Conservation (phyloP, 2,113 vertebrate genomes). For the Triplophysa rosa region DNA sequence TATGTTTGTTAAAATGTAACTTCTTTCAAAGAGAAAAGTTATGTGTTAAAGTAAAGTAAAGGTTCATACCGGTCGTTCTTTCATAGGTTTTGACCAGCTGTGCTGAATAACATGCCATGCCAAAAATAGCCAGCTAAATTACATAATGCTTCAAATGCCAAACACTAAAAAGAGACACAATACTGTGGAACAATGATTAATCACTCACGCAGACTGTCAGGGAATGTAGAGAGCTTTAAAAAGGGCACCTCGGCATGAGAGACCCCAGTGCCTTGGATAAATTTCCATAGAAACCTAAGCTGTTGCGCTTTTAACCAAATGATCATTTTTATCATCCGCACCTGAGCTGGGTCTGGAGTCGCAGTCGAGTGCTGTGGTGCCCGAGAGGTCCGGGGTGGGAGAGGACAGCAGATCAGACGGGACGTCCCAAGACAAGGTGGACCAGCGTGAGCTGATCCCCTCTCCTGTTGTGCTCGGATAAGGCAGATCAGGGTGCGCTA, state of each 20-base stretch:
- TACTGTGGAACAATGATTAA: conserved; percentile 38
- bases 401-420: conserved; percentile 74
- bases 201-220: conserved; percentile 14
- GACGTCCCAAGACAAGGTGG: conserved; percentile 74
- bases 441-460: conserved; percentile 67
- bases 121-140: conserved; percentile 28
- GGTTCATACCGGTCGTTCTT: not conserved
- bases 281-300: not conserved
- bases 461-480: conserved; percentile 58
- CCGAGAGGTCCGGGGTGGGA: conserved; percentile 66
- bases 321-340: conserved; percentile 50
- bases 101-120: not conserved
- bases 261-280: not conserved
- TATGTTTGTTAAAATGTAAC: no score
- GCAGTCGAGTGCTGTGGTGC: conserved; percentile 64
- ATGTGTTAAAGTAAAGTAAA: not conserved
- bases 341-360: conserved; percentile 80
- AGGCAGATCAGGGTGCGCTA: conserved; percentile 56
- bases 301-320: not conserved
- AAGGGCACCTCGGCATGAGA: not conserved
- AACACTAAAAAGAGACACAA: conserved; percentile 27
- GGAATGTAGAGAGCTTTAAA: conserved; percentile 27
- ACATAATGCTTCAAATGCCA: conserved; percentile 22
- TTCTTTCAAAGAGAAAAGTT: not conserved
- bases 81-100: not conserved